Evolutionary conservation across 2,888 invertebrate genomes (phyloP).

Genomic region (Sinohyriopsis cumingii): DNA sequence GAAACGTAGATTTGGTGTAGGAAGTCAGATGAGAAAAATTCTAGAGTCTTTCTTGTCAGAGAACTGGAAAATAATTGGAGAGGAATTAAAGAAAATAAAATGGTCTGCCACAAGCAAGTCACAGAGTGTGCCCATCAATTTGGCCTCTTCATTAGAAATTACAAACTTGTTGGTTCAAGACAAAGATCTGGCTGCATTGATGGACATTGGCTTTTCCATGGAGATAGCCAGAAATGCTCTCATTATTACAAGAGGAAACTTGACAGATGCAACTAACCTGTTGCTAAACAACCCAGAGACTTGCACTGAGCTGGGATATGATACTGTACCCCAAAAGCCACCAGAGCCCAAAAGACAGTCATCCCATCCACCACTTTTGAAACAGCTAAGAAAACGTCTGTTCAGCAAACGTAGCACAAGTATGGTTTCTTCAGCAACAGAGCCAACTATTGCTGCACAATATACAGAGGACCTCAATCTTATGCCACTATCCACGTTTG

Average conservation of each 20-base stretch:
- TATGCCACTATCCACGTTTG: slow-evolving; percentile 43
- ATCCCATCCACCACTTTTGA: slow-evolving; percentile 36
- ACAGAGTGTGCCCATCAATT: slow-evolving; percentile 15
- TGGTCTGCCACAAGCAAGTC: slow-evolving; percentile 17
- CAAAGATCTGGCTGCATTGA: slow-evolving; percentile 39
- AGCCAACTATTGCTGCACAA: slow-evolving; percentile 11
- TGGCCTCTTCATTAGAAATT: background rate
- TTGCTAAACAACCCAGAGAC: slow-evolving; percentile 43
- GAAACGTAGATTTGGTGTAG: slow-evolving; percentile 58
- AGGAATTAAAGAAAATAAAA: slow-evolving; percentile 18
- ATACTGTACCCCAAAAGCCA: background rate
- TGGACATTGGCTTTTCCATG: slow-evolving; percentile 52
- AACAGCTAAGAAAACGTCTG: slow-evolving; percentile 30
- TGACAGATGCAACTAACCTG: slow-evolving; percentile 50
- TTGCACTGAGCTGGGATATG: slow-evolving; percentile 7
- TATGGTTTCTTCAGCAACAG: slow-evolving; percentile 23
- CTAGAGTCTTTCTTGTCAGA: slow-evolving; percentile 41
- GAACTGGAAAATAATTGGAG: slow-evolving; percentile 41
- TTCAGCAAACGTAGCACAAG: slow-evolving; percentile 10
- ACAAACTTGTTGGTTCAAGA: slow-evolving; percentile 27
- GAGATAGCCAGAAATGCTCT: slow-evolving; percentile 54
- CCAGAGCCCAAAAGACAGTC: slow-evolving; percentile 25
- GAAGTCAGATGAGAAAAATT: slow-evolving; percentile 59
- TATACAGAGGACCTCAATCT: slow-evolving; percentile 37
- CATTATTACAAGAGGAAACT: slow-evolving; percentile 50